A percentile compares a stretch with the other conserved stretches of the same genome.
phyloP scores from a whole-genome alignment of 1,140 invertebrate genomes.

The Xylocopa sonorina region DNA sequence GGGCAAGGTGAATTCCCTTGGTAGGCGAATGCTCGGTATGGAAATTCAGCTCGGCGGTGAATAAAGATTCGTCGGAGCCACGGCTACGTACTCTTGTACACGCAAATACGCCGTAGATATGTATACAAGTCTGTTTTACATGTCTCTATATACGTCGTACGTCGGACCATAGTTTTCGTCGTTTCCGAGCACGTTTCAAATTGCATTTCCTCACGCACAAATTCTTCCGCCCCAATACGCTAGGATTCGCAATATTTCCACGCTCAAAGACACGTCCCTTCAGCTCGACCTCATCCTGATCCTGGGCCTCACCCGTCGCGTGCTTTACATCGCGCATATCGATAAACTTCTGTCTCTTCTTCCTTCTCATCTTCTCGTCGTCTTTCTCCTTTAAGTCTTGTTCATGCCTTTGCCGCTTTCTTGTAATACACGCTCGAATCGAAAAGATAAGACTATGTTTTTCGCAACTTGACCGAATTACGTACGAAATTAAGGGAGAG shows the following conservation, averaged over 20 bases:
- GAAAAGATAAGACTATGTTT: too few species aligned
- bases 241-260: constrained; percentile 59
- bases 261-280: constrained; percentile 47
- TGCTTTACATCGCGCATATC: constrained; percentile 55
- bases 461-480: too few species aligned
- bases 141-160: constrained; percentile 1
- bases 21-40: background rate
- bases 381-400: too few species aligned
- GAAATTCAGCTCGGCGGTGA: background rate
- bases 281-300: constrained; percentile 39
- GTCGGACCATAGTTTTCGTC: constrained; percentile 11
- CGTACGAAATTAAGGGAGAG: too few species aligned
- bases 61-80: constrained; percentile 10
- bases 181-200: constrained; percentile 54
- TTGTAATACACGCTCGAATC: too few species aligned
- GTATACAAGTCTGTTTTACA: constrained; percentile 8
- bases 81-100: background rate
- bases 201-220: constrained; percentile 54
- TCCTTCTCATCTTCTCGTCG: background rate
- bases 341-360: constrained; percentile 31
- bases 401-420: too few species aligned
- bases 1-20: background rate
- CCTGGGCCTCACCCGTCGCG: constrained; percentile 12
- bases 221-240: constrained; percentile 45
- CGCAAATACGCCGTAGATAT: background rate